Percentiles rank a stretch among this genome's conserved stretches.
Evolutionary conservation across 2,888 invertebrate species (phyloP).

Genomic region (Oeneis ivallda): DNA sequence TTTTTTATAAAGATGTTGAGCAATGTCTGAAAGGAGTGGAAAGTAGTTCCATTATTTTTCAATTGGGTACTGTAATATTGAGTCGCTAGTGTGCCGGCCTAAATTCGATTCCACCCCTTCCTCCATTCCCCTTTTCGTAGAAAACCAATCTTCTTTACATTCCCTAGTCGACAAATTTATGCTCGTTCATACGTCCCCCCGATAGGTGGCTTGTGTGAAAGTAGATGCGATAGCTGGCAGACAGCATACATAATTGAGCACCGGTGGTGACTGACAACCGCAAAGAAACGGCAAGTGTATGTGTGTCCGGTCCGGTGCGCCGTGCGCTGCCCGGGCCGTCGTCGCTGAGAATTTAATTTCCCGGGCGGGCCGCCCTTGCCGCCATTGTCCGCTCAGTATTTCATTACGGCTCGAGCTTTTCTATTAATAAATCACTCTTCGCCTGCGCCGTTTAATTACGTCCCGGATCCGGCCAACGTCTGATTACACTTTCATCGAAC

Average conservation of each 20-base stretch:
- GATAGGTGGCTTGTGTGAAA: conserved; percentile 51
- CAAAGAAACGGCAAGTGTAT: conserved; percentile 69
- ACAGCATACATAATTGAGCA: conserved; percentile 68
- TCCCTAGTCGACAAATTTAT: conserved; percentile 79
- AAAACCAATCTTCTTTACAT: conserved; percentile 80
- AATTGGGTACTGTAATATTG: conserved; percentile 35
- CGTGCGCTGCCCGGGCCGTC: conserved; percentile 50
- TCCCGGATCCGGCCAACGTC: conserved; percentile 77
- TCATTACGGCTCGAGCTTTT: conserved; percentile 81
- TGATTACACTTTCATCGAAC: conserved; percentile 82
- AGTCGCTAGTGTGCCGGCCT: conserved; percentile 66
- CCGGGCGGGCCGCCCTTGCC: conserved; percentile 70
- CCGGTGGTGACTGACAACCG: conserved; percentile 52
- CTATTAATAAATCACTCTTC: conserved; percentile 83
- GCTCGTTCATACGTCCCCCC: conserved; percentile 72
- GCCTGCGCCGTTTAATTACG: conserved; percentile 80
- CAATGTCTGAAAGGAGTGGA: not conserved
- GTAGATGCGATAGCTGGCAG: conserved; percentile 43
- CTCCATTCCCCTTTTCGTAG: conserved; percentile 66
- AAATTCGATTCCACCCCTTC: conserved; percentile 79
- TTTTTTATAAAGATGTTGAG: conserved; percentile 4
- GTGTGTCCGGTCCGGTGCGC: conserved; percentile 43
- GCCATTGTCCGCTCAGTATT: conserved; percentile 81
- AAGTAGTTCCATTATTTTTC: conserved; percentile 19
- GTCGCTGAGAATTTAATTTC: conserved; percentile 79